Conservation (phyloP, 2,113 vertebrate genomes). For the Sinocyclocheilus rhinocerous region DNA sequence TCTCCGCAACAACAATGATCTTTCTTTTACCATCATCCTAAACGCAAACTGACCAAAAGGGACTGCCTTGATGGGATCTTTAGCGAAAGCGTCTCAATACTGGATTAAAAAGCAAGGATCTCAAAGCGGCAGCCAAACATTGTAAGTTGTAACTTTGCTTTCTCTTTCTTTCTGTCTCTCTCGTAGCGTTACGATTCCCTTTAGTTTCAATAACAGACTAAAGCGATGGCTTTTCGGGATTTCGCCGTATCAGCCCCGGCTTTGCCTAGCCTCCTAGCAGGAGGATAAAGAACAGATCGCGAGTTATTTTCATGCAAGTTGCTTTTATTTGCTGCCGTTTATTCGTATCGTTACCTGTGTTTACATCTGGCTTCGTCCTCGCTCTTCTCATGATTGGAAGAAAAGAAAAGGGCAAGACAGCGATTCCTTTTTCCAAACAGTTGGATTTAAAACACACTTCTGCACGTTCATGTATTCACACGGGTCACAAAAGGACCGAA, state of each 20-base stretch:
- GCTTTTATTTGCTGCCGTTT: conserved; percentile 68
- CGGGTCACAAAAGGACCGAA: conserved; percentile 56
- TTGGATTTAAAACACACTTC: conserved; percentile 70
- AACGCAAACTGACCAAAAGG: conserved; percentile 84
- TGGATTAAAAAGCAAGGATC: conserved; percentile 89
- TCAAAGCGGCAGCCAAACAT: conserved; percentile 84
- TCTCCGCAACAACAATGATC: conserved; percentile 86
- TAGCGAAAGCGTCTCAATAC: conserved; percentile 86
- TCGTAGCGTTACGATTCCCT: conserved; percentile 66
- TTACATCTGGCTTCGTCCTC: conserved; percentile 82
- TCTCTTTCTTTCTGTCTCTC: conserved; percentile 74
- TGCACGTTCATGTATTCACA: conserved; percentile 63
- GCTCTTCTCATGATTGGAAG: conserved; percentile 77
- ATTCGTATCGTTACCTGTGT: conserved; percentile 80
- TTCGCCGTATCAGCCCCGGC: conserved; percentile 64
- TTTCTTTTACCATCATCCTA: conserved; percentile 82
- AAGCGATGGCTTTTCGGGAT: conserved; percentile 62
- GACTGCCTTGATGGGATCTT: conserved; percentile 92
- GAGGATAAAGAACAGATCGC: conserved; percentile 65
- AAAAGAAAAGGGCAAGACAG: conserved; percentile 74
- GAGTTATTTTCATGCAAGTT: conserved; percentile 75
- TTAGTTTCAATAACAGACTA: conserved; percentile 68
- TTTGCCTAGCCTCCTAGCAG: conserved; percentile 63
- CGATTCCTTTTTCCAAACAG: conserved; percentile 72
- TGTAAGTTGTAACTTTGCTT: conserved; percentile 95